Evolutionary conservation across 2,888 invertebrate genomes (phyloP), one percentile per base, ranked within the genome.

Genomic region (Cephus rjabovi): DNA sequence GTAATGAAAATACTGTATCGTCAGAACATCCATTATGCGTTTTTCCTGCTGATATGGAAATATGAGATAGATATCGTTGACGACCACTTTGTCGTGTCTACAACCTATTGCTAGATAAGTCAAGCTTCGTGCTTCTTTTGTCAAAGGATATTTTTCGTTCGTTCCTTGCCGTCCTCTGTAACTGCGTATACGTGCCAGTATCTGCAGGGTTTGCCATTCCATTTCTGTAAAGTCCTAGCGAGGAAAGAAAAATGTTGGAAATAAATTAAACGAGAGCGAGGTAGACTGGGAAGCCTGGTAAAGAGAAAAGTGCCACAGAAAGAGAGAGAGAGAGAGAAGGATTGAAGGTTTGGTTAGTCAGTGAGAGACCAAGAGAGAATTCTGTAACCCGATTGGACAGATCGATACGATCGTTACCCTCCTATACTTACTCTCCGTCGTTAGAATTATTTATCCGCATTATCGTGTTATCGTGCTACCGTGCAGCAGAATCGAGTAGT

Each of bases 271-370:
- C 12, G 71, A 6, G 34, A 23, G 31, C 71, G 71, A 71, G 12
- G 71, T 31, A 71, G 71, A 12, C 34, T 3, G 71, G 30, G 71
- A 71, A 71, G 30, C 15, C 34, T 30, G 30, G 34, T 31, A 71
- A 71, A 71, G 71, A 71, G 71, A 30, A 30, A 71, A 71, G 71
- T 71, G 15, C 71, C 4, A 71, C 0, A 71, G 71, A 71, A 1
- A 71, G 30, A 71, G 77, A 56, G 68, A 75, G 40, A 31, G 31
- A 68, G 73, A 30, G 69, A 35, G 73, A 34, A 75, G 34, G 74
- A 40, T 68, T 69, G 70, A 76, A 77, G 73, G 75, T 78, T 74
- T 75, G 69, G 68, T 56, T 56, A 56, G 56, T 56, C 56, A 56
- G 56, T 56, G 56, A 56, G 9, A 56, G 23, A 15, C 23, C 56